phyloP scores from a whole-genome alignment of 2,888 invertebrate species.

The Stenurella melanura region DNA sequence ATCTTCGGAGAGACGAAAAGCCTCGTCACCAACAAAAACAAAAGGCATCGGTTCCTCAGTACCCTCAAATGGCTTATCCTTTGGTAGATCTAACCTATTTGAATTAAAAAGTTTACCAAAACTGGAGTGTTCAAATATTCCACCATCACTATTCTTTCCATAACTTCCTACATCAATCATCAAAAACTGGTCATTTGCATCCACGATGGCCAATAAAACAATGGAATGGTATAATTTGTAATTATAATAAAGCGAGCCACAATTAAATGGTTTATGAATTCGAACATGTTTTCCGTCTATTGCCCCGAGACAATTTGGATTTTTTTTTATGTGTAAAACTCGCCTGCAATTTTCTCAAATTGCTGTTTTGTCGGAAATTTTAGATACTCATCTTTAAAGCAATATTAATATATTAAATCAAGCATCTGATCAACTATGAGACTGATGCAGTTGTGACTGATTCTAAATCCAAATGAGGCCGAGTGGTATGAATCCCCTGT shows the following conservation, averaged over 20 bases:
- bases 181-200: background rate
- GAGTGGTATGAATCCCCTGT: conserved; percentile 3
- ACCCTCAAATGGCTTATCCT: background rate
- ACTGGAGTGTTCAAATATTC: background rate
- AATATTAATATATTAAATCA: background rate
- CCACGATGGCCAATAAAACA: background rate
- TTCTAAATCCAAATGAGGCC: background rate
- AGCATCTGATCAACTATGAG: conserved; percentile 8
- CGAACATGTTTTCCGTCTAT: background rate
- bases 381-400: background rate
- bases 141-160: conserved; percentile 6
- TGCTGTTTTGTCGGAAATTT: background rate
- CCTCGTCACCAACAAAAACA: conserved; percentile 2
- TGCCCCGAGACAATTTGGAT: background rate
- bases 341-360: background rate
- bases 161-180: conserved; percentile 10
- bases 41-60: background rate
- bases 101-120: background rate
- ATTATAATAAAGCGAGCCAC: conserved; percentile 12
- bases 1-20: conserved; percentile 7
- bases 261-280: conserved; percentile 10
- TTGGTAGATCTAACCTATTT: conserved; percentile 1
- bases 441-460: background rate
- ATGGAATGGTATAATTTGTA: conserved; percentile 6
- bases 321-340: conserved; percentile 1